These are phyloP conservation scores for Danaus chrysippus DNA, from an alignment of 2,888 invertebrate species.

Conservation along the genomic window DNA sequence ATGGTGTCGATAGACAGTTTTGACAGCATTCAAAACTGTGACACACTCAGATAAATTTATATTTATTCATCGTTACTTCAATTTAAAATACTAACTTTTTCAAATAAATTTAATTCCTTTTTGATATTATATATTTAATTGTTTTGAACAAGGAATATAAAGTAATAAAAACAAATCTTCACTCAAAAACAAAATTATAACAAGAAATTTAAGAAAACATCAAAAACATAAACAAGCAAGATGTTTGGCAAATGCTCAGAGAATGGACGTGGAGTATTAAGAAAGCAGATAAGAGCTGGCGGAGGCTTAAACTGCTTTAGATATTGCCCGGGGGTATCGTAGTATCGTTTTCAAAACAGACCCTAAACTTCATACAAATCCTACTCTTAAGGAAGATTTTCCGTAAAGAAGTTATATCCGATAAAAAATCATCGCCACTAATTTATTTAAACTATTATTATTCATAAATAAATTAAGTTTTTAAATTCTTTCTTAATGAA, in stretches of 20 bases:
- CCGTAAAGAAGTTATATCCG: slow-evolving; percentile 6
- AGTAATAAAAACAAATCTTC: background rate
- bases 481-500: slow-evolving; percentile 1
- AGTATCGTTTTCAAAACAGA: slow-evolving; percentile 30
- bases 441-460: too few species aligned
- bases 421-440: background rate
- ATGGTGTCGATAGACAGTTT: background rate
- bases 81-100: background rate
- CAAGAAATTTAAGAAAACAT: background rate
- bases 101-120: background rate
- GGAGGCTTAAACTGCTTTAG: slow-evolving; percentile 28
- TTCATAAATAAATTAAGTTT: background rate
- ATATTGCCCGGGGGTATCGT: slow-evolving; percentile 26
- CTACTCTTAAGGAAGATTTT: slow-evolving; percentile 21
- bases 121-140: background rate
- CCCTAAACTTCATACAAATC: slow-evolving; percentile 25
- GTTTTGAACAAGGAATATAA: background rate
- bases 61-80: background rate
- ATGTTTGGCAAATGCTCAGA: slow-evolving; percentile 11
- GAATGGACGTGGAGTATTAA: slow-evolving; percentile 26
- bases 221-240: slow-evolving; percentile 1
- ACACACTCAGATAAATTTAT: background rate
- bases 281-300: slow-evolving; percentile 31
- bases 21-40: background rate
- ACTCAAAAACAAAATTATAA: background rate